A percentile compares a stretch with the other conserved stretches of the same genome.
Evolutionary conservation across 2,888 invertebrate species (phyloP).

Genomic region (Ferdinandea cuprea): DNA sequence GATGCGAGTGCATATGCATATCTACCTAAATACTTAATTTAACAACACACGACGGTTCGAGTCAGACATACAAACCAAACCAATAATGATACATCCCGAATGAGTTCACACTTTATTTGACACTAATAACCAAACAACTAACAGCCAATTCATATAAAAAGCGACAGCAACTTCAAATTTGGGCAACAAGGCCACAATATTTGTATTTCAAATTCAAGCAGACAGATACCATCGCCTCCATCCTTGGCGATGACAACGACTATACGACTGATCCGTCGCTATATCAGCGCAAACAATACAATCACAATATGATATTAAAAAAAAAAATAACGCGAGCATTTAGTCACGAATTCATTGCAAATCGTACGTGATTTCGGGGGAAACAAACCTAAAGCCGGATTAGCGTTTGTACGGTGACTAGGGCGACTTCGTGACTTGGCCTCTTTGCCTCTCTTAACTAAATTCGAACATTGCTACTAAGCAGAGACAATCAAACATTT

Average conservation of each 20-base stretch:
- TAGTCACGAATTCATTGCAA: constrained; percentile 51
- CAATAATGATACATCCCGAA: constrained; percentile 57
- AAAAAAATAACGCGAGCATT: constrained; percentile 22
- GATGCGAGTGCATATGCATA: no score
- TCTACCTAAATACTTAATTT: no score
- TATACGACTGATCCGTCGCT: constrained; percentile 32
- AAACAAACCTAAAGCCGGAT: constrained; percentile 37
- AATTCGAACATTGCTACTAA: constrained; percentile 4
- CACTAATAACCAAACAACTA: constrained; percentile 47
- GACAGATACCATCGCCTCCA: constrained; percentile 44
- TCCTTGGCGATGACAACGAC: constrained; percentile 23
- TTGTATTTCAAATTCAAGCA: constrained; percentile 50
- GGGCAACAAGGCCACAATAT: constrained; percentile 62
- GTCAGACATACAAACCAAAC: no score
- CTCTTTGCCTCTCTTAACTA: constrained; percentile 4
- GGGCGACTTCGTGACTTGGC: constrained; percentile 29
- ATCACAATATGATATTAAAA: no score
- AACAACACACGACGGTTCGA: no score
- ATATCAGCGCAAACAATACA: constrained; percentile 27
- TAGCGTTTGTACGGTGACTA: constrained; percentile 35
- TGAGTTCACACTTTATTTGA: constrained; percentile 69
- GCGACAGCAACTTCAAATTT: constrained; percentile 31
- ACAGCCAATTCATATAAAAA: constrained; percentile 29
- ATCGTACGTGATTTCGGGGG: constrained; percentile 56
- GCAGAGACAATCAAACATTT: constrained; percentile 11